These are phyloP conservation scores for Micronisus gabar DNA, from an alignment of 2,113 vertebrate species.

Conservation along the genomic window DNA sequence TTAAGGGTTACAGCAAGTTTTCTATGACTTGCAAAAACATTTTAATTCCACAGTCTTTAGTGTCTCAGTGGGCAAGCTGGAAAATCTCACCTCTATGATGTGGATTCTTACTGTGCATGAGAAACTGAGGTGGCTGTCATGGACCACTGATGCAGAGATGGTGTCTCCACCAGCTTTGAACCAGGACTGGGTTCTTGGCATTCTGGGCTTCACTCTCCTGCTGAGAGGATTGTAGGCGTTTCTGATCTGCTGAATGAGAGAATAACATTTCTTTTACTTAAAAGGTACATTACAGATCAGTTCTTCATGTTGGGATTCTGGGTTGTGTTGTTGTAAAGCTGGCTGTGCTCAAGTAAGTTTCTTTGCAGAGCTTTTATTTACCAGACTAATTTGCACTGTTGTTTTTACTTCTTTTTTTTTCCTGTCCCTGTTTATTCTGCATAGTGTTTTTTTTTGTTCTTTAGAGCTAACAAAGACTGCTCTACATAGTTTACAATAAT, in stretches of 20 bases:
- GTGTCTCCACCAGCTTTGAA: background rate
- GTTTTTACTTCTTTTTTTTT: background rate
- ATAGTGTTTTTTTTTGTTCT: background rate
- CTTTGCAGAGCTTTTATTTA: background rate
- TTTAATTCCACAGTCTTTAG: background rate
- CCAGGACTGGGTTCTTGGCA: background rate
- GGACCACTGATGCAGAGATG: background rate
- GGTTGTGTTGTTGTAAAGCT: background rate
- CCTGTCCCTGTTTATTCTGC: background rate
- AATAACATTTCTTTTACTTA: background rate
- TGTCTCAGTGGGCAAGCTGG: background rate
- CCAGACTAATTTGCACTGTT: background rate
- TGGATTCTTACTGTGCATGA: background rate
- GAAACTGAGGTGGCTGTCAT: background rate
- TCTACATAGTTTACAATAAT: background rate
- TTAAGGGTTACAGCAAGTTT: background rate
- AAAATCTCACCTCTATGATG: background rate
- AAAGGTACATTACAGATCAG: background rate
- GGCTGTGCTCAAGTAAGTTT: background rate
- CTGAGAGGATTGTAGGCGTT: background rate
- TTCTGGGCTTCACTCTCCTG: background rate
- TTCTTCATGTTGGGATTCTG: background rate
- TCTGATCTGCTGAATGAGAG: no score
- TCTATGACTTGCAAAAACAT: background rate
- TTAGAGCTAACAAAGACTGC: background rate